Conservation (phyloP, 2,888 invertebrate species). For the Morpho achilles region DNA sequence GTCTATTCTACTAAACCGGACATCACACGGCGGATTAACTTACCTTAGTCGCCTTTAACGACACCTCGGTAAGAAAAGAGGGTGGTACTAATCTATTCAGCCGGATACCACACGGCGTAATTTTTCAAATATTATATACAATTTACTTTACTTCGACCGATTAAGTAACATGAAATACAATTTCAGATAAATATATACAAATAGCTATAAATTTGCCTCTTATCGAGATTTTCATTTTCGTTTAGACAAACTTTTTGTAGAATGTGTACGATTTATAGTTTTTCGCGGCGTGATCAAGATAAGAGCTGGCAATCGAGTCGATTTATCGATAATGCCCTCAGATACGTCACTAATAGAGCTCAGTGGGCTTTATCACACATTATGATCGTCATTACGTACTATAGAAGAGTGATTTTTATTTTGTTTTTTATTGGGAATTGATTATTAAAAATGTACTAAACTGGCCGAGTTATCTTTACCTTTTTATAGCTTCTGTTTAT, state of each 20-base stretch:
- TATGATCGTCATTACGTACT: conserved; percentile 62
- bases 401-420: conserved; percentile 36
- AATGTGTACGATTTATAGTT: conserved; percentile 57
- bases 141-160: neutral
- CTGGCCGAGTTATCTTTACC: neutral
- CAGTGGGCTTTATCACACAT: conserved; percentile 62
- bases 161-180: conserved; percentile 3
- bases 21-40: no score
- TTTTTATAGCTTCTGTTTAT: neutral
- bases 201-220: conserved; percentile 13
- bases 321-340: conserved; percentile 65
- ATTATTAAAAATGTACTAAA: conserved; percentile 26
- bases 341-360: conserved; percentile 71
- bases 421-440: conserved; percentile 31
- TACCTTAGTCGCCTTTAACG: no score
- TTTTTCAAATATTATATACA: no score
- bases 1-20: no score
- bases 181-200: conserved; percentile 10
- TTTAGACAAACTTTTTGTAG: conserved; percentile 18
- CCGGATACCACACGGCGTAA: no score
- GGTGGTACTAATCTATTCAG: no score
- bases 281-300: conserved; percentile 57
- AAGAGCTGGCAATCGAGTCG: conserved; percentile 54
- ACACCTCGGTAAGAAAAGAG: no score
- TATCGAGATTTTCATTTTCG: conserved; percentile 20